Percentiles rank a stretch among this genome's conserved stretches.
Evolutionary conservation across 2,797 vertebrate genomes (phyloP).

Genomic region (Masticophis lateralis): DNA sequence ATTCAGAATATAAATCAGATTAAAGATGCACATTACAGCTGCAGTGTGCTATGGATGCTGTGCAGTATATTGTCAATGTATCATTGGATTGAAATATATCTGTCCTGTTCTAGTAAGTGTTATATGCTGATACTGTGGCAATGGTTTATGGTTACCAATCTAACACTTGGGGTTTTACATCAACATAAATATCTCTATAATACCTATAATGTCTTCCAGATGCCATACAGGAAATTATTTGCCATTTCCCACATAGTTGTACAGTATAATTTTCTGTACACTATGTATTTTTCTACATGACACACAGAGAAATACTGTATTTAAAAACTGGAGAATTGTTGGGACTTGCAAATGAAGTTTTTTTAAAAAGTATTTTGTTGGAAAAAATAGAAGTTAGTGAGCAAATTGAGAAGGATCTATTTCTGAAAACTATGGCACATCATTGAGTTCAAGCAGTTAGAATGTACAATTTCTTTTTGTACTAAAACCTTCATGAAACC

Average conservation of each 20-base stretch:
- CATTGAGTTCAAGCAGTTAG: neutral
- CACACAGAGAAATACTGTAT: neutral
- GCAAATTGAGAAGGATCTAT: neutral
- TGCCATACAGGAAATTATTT: neutral
- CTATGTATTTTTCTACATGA: neutral
- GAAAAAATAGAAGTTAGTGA: neutral
- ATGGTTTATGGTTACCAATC: neutral
- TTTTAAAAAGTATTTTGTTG: neutral
- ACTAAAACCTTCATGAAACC: neutral
- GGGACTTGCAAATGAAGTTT: neutral
- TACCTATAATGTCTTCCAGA: neutral
- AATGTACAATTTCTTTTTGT: neutral
- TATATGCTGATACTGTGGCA: neutral
- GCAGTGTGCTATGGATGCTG: neutral
- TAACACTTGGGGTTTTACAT: neutral
- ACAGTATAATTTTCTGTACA: neutral
- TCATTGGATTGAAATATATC: neutral
- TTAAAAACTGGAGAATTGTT: neutral
- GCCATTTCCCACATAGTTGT: neutral
- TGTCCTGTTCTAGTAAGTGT: neutral
- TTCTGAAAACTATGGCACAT: neutral
- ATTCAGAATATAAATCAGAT: constrained; percentile 22
- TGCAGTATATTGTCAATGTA: neutral
- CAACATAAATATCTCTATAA: neutral
- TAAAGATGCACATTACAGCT: neutral